Evolutionary conservation across 1,140 invertebrate species (phyloP).

Genomic region (Aphaenogaster ashmeadi): DNA sequence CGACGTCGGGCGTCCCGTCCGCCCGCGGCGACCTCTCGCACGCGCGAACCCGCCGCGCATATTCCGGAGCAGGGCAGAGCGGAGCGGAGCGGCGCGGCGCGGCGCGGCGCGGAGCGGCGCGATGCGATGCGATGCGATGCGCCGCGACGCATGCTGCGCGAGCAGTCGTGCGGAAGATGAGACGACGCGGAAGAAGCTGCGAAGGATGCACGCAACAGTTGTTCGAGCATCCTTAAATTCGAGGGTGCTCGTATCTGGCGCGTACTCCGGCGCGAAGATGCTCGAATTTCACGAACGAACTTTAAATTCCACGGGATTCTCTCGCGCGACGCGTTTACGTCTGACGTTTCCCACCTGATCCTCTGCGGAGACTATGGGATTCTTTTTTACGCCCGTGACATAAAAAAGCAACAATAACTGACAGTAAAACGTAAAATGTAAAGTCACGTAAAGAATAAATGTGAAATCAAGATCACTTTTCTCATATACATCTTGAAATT

Average conservation of each 20-base stretch:
- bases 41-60: constrained; percentile 52
- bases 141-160: constrained; percentile 55
- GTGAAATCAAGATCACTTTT: not conserved
- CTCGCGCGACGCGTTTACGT: constrained; percentile 2
- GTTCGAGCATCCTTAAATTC: constrained; percentile 66
- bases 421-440: constrained; percentile 14
- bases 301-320: not conserved
- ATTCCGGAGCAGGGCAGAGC: constrained; percentile 40
- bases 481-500: not conserved
- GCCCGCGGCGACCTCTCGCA: constrained; percentile 58
- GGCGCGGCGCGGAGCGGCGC: not conserved
- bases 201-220: constrained; percentile 65
- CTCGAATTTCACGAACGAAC: constrained; percentile 40
- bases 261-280: constrained; percentile 25
- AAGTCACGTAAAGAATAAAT: not conserved
- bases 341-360: not conserved
- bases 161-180: constrained; percentile 57
- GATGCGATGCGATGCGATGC: not conserved
- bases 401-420: not conserved
- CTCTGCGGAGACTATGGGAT: not conserved
- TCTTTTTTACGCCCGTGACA: not conserved
- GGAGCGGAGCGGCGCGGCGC: not conserved
- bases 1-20: constrained; percentile 72
- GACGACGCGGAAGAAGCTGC: constrained; percentile 63
- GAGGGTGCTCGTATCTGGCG: constrained; percentile 46